Evolutionary conservation across 2,888 invertebrate genomes (phyloP), one percentile per base, ranked within the genome.

Genomic region (Lasioglossum lativentre): DNA sequence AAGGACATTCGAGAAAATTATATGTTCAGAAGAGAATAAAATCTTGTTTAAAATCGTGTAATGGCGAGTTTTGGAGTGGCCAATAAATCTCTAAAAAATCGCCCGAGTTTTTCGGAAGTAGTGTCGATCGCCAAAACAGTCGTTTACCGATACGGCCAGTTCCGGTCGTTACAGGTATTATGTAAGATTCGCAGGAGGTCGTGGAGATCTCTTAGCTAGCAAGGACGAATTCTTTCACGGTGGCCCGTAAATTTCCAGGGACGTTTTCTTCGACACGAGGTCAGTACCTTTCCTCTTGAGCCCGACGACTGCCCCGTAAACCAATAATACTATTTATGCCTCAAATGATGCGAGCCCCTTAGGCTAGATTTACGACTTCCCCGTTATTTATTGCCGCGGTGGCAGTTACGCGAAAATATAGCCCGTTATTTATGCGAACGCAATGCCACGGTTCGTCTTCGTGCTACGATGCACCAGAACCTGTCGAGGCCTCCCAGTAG

Each of bases 311-410:
- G 68, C 76, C 47, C 77, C 70, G 91, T 94, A 94, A 94, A 94
- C 93, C 94, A 93, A 94, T 95, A 94, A 95, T 94, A 92, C 93
- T 94, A 94, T 95, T 94, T 94, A 93, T 92, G 92, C 89, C 88
- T 91, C 88, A 90, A 94, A 95, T 94, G 90, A 94, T 94, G 92
- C 90, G 93, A 91, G 89, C 90, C 91, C 90, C 92, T 92, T 85
- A 88, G 80, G 38, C 74, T 77, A 93, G 93, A 94, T 95, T 95
- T 95, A 95, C 90, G 92, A 88, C 79, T 27, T 52, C 12, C 83
- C 77, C 52, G 81, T 92, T 92, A 93, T 93, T 93, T 93, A 92
- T 90, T 89, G 86, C 87, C 80, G 84, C 77, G 40, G 52, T 19
- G 59, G 63, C 85, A 87, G 90, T 92, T 92, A 86, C 92, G 92